phyloP scores from a whole-genome alignment of 2,888 invertebrate genomes.

The Automeris io region DNA sequence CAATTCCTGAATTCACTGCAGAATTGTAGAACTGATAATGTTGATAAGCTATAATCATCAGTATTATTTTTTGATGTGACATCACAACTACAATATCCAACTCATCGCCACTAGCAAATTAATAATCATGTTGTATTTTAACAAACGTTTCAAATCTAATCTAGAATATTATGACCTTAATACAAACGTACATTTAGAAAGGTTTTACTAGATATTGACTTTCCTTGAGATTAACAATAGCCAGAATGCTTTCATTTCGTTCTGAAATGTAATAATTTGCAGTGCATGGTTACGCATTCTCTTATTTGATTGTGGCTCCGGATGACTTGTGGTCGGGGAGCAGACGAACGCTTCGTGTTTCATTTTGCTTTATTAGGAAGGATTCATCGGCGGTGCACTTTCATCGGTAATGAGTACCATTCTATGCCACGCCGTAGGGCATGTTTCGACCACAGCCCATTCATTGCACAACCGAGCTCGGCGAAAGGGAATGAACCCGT shows the following conservation, averaged over 20 bases:
- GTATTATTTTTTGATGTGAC: too few relatives aligned
- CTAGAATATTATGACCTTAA: too few relatives aligned
- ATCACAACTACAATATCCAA: too few relatives aligned
- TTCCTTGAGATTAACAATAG: too few relatives aligned
- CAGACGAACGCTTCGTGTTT: slow-evolving; percentile 51
- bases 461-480: slow-evolving; percentile 35
- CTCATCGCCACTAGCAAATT: too few relatives aligned
- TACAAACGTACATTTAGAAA: too few relatives aligned
- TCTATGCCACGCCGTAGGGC: slow-evolving; percentile 31
- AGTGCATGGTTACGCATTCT: slow-evolving; percentile 55
- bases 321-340: slow-evolving; percentile 47
- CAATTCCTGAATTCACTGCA: too few relatives aligned
- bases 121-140: too few relatives aligned
- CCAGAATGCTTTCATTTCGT: slow-evolving; percentile 19
- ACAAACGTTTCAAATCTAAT: too few relatives aligned
- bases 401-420: slow-evolving; percentile 59
- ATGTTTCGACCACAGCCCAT: slow-evolving; percentile 46
- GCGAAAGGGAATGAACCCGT: slow-evolving; percentile 19
- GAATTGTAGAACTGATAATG: too few relatives aligned
- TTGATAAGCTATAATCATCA: too few relatives aligned
- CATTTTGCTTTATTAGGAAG: slow-evolving; percentile 59
- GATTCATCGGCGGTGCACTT: slow-evolving; percentile 48
- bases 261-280: slow-evolving; percentile 34
- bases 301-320: slow-evolving; percentile 35
- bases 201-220: too few relatives aligned